Evolutionary conservation across 1,140 invertebrate genomes (phyloP).

Genomic region (Procambarus virginalis): DNA sequence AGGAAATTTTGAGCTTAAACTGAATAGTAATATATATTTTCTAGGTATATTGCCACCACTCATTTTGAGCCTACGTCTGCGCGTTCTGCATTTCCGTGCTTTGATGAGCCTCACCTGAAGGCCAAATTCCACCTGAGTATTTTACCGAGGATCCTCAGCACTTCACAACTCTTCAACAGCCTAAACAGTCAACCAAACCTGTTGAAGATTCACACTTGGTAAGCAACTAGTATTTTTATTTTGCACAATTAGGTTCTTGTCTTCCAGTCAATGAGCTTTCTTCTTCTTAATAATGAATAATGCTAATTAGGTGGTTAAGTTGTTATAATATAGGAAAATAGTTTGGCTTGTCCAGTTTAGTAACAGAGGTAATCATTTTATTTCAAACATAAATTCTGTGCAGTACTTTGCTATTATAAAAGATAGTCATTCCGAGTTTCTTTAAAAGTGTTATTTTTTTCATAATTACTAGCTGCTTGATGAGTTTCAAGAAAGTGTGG

Average conservation of each 20-base stretch:
- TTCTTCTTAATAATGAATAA: too few relatives aligned
- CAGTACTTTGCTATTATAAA: too few relatives aligned
- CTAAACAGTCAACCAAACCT: slow-evolving; percentile 88
- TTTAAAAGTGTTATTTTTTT: slow-evolving; percentile 34
- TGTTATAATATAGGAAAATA: too few relatives aligned
- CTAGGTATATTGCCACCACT: slow-evolving; percentile 91
- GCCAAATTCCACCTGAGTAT: slow-evolving; percentile 93
- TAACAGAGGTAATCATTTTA: too few relatives aligned
- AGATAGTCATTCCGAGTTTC: too few relatives aligned
- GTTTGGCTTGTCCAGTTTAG: too few relatives aligned
- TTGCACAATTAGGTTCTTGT: too few relatives aligned
- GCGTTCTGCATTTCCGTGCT: slow-evolving; percentile 95
- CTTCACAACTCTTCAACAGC: slow-evolving; percentile 91
- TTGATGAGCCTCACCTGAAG: slow-evolving; percentile 97
- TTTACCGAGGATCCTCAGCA: slow-evolving; percentile 89
- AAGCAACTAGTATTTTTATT: not conserved
- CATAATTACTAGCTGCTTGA: slow-evolving; percentile 79
- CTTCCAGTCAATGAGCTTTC: too few relatives aligned
- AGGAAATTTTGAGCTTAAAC: too few relatives aligned
- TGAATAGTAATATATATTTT: slow-evolving; percentile 46
- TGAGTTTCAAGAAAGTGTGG: slow-evolving; percentile 84
- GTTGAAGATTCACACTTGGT: slow-evolving; percentile 77
- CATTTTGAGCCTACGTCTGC: slow-evolving; percentile 97
- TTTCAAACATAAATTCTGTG: too few relatives aligned
- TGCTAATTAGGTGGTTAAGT: too few relatives aligned